Evolutionary conservation across 2,797 vertebrate species (phyloP).

Genomic region (Trichosurus vulpecula): DNA sequence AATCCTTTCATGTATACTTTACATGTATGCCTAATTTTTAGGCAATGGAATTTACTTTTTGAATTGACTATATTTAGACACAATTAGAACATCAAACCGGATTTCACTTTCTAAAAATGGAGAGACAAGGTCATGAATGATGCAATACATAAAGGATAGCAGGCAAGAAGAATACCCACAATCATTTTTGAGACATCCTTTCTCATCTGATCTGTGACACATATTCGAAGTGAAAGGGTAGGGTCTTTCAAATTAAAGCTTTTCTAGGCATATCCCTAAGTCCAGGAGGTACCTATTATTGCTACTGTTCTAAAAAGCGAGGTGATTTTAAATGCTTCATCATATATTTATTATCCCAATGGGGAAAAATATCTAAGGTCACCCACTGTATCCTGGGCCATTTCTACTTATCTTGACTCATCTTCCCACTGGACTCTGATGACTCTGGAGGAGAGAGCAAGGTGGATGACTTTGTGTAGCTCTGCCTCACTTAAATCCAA

Average conservation of each 20-base stretch:
- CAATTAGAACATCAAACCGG: not conserved
- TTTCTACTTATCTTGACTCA: not conserved
- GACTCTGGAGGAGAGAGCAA: not conserved
- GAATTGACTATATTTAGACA: not conserved
- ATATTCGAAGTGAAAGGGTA: not conserved
- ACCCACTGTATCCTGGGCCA: not conserved
- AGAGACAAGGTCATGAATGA: constrained; percentile 1
- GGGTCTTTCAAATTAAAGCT: not conserved
- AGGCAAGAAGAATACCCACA: not conserved
- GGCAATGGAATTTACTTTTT: constrained; percentile 1
- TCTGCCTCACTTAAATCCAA: not conserved
- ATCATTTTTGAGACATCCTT: not conserved
- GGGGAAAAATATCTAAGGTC: not conserved
- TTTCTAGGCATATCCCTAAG: not conserved
- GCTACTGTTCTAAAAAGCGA: not conserved
- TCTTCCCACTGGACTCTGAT: not conserved
- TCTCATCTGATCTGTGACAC: not conserved
- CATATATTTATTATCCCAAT: not conserved
- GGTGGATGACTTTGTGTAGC: not conserved
- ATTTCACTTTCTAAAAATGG: not conserved
- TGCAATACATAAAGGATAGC: not conserved
- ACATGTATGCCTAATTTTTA: not conserved
- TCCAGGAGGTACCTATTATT: not conserved
- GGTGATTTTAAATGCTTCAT: not conserved
- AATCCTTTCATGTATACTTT: constrained; percentile 20